Conservation (phyloP, 2,888 invertebrate species). For the Nesidiocoris tenuis region DNA sequence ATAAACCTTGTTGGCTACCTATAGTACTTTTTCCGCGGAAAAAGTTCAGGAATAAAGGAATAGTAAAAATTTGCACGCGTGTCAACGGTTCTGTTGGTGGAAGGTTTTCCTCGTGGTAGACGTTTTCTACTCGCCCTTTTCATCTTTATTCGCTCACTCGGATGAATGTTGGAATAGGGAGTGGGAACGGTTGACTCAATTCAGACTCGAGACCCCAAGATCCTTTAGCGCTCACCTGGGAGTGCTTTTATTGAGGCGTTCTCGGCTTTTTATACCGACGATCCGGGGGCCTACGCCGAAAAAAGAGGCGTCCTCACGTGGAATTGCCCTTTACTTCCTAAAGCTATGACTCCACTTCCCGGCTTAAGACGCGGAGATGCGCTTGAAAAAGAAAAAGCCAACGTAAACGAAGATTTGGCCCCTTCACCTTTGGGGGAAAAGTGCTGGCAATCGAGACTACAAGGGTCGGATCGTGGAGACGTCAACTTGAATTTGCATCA, state of each 20-base stretch:
- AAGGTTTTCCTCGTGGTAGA: too few species aligned
- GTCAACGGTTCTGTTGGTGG: too few species aligned
- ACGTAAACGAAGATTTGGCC: neutral
- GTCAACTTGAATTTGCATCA: neutral
- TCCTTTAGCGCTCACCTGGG: neutral
- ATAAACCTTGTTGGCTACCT: too few species aligned
- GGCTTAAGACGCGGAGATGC: neutral
- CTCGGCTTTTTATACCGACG: slow-evolving; percentile 7
- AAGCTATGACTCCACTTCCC: slow-evolving; percentile 3
- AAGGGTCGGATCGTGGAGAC: too few species aligned
- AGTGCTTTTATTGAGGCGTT: slow-evolving; percentile 9
- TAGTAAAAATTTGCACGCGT: too few species aligned
- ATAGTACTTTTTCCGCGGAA: too few species aligned
- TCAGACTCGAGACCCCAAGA: neutral
- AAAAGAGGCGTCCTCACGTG: neutral
- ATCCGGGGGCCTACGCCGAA: neutral
- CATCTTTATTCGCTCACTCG: neutral
- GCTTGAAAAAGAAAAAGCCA: neutral
- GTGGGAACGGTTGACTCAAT: neutral
- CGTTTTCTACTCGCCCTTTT: neutral
- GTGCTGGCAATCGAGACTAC: neutral
- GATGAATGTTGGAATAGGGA: neutral
- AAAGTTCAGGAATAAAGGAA: too few species aligned
- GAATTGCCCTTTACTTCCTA: neutral
- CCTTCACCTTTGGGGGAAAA: neutral